Conservation (phyloP, 2,113 vertebrate genomes). For the Merops nubicus region DNA sequence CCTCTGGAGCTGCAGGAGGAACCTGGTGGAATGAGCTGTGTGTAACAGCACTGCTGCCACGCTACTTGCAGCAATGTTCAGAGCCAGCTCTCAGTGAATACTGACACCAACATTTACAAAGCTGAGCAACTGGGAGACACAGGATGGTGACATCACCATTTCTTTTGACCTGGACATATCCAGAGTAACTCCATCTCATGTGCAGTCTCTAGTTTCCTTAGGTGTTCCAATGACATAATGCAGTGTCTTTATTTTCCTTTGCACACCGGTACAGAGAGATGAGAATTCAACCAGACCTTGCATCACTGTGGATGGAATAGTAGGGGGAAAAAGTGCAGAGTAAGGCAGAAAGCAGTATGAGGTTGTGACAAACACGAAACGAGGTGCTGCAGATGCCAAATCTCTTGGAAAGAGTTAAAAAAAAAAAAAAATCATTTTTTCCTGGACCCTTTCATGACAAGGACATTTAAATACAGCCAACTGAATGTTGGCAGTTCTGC, state of each 20-base stretch:
- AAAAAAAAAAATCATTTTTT: background rate
- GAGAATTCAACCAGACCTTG: background rate
- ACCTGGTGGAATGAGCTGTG: background rate
- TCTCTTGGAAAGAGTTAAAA: background rate
- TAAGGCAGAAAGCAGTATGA: background rate
- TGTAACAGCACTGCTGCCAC: accelerated
- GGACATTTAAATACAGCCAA: background rate
- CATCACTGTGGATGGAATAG: background rate
- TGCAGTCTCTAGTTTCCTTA: background rate
- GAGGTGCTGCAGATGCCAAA: background rate
- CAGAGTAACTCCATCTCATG: background rate
- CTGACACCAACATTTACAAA: background rate
- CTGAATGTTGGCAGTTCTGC: background rate
- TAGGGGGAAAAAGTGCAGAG: background rate
- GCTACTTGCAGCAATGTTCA: background rate
- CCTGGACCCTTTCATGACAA: background rate
- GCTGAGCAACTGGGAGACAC: background rate
- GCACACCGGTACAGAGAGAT: background rate
- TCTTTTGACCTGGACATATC: background rate
- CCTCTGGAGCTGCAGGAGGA: background rate
- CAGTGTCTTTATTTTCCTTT: background rate
- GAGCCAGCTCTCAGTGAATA: background rate
- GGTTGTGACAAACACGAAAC: background rate
- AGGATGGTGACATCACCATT: background rate
- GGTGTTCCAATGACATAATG: background rate